Evolutionary conservation across 2,888 invertebrate genomes (phyloP), one percentile per base, ranked within the genome.

Genomic region (Pachymerium ferrugineum): DNA sequence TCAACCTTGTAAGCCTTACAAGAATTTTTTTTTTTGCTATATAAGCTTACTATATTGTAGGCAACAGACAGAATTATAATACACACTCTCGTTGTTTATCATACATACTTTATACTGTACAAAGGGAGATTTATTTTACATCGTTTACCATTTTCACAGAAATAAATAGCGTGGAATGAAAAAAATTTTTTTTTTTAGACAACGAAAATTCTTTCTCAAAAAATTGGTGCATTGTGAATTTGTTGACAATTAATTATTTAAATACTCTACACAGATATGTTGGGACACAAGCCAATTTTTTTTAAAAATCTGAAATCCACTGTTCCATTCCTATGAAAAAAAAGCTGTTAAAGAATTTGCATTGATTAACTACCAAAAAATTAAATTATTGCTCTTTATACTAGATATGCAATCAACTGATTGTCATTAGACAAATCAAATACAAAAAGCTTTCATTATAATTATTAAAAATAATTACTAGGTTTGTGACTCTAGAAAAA

Each of bases 121-220:
- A 62, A 62, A 62, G 62, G 62, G 62, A 62, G 62, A 62, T 62
- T n/a, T 62, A 62, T 62, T 62, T 62, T 62, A 62, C 62, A 62
- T 62, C n/a, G n/a, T n/a, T n/a, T n/a, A n/a, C n/a, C n/a, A n/a
- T n/a, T n/a, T 22, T 62, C 62, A 62, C 62, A 62, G 62, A 62
- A 62, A 62, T 62, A 62, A 62, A 62, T 62, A 62, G 62, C 62
- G 28, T 62, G 62, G 62, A 62, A 62, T 62, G 62, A 62, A 62
- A 62, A n/a, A n/a, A n/a, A n/a, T n/a, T n/a, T n/a, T n/a, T n/a
- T n/a, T n/a, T n/a, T 62, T 62, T 28, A 28, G 62, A 62, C 62
- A 62, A 62, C 22, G 28, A 25, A 62, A 62, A 62, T 14, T 5
- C 28, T 25, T n/a, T 38, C 38, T 62, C 25, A 10, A 62, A 62